Evolutionary conservation across 2,113 vertebrate species (phyloP).

Genomic region (Heteronetta atricapilla): DNA sequence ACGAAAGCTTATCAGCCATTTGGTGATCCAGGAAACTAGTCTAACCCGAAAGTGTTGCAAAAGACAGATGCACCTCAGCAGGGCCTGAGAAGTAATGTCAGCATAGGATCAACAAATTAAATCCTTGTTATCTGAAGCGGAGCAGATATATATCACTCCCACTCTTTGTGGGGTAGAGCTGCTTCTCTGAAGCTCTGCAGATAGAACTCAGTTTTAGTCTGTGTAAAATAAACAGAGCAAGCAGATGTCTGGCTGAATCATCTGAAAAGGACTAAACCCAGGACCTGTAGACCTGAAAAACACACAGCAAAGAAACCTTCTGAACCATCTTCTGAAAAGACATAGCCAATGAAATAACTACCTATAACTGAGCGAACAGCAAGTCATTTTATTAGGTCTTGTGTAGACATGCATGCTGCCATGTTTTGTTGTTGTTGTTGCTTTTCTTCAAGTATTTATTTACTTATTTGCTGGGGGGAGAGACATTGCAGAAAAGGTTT

Average conservation of each 20-base stretch:
- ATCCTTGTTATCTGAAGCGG: neutral
- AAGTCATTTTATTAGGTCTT: neutral
- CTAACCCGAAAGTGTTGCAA: neutral
- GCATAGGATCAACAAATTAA: neutral
- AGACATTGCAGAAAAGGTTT: neutral
- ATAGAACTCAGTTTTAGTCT: neutral
- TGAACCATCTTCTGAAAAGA: neutral
- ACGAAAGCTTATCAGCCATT: neutral
- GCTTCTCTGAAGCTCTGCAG: neutral
- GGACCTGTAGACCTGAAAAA: neutral
- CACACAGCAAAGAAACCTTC: neutral
- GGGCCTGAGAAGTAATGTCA: neutral
- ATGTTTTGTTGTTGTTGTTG: neutral
- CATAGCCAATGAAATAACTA: neutral
- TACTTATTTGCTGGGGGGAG: too few relatives aligned
- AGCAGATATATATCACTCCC: neutral
- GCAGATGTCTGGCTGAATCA: neutral
- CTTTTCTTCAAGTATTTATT: too few relatives aligned
- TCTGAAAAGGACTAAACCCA: neutral
- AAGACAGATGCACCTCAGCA: neutral
- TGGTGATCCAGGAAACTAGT: neutral
- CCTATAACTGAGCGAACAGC: neutral
- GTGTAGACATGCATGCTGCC: rapidly evolving
- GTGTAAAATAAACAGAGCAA: neutral
- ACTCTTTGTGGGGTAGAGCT: neutral